Conservation (phyloP, 2,888 invertebrate species). For the Cerceris rybyensis region DNA sequence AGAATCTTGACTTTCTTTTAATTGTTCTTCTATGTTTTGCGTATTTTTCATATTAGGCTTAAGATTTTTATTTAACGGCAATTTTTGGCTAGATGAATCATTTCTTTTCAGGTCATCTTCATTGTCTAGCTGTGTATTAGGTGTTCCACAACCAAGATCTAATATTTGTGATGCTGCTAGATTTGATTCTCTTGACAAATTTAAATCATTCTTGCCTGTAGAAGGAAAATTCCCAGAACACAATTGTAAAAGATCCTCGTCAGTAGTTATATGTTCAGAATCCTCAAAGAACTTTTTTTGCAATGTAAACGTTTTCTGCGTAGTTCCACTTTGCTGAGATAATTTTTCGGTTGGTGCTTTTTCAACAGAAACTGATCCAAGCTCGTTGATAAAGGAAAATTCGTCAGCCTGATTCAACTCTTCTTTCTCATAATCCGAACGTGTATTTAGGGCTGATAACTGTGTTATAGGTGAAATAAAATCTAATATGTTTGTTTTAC, state of each 20-base stretch:
- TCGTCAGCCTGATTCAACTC: conserved; percentile 26
- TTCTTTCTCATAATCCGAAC: conserved; percentile 55
- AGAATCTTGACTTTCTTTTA: conserved; percentile 58
- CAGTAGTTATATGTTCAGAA: conserved; percentile 71
- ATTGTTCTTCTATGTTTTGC: conserved; percentile 73
- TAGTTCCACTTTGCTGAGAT: conserved; percentile 21
- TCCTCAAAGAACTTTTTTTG: conserved; percentile 81
- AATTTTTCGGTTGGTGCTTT: conserved; percentile 43
- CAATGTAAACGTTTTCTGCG: conserved; percentile 62
- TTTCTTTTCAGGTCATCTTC: conserved; percentile 63
- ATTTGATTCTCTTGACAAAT: conserved; percentile 29
- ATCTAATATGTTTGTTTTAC: conserved; percentile 67
- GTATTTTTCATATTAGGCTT: conserved; percentile 75
- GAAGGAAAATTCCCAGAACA: conserved; percentile 82
- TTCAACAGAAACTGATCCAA: conserved; percentile 24
- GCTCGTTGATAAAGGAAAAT: conserved; percentile 17
- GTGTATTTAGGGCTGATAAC: conserved; percentile 77
- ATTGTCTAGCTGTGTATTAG: conserved; percentile 77
- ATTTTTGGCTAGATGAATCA: conserved; percentile 67
- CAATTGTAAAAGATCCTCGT: conserved; percentile 84
- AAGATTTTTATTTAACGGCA: conserved; percentile 71
- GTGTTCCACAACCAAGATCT: conserved; percentile 84
- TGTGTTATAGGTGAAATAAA: conserved; percentile 83
- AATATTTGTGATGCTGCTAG: conserved; percentile 74
- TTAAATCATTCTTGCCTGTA: conserved; percentile 8